Percentiles rank a stretch among this genome's conserved stretches.
phyloP scores from a whole-genome alignment of 35 echinoderm and acorn worm species.

The Hemicentrotus pulcherrimus region DNA sequence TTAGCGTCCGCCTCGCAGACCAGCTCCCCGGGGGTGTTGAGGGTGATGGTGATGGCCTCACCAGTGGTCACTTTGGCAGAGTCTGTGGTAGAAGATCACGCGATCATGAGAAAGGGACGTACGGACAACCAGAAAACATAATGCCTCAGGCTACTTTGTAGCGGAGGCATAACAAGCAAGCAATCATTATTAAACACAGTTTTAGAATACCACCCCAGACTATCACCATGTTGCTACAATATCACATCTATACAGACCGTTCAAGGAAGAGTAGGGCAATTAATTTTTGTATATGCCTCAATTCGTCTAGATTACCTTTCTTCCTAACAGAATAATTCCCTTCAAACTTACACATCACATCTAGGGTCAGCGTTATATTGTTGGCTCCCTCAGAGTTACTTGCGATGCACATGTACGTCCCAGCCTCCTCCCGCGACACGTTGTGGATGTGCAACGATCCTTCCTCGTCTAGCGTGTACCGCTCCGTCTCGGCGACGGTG shows the following conservation, averaged over 20 bases:
- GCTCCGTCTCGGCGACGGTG: conserved; percentile 17
- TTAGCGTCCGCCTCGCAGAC: conserved; percentile 75
- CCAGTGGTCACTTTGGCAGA: conserved; percentile 60
- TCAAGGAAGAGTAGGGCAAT: too few species aligned
- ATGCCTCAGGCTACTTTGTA: too few species aligned
- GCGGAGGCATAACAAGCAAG: too few species aligned
- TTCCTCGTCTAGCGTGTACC: conserved; percentile 56
- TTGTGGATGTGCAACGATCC: conserved; percentile 79
- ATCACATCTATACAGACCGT: too few species aligned
- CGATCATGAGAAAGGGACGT: too few species aligned
- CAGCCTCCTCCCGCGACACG: conserved; percentile 59
- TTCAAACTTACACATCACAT: conserved; percentile 58
- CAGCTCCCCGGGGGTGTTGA: conserved; percentile 57
- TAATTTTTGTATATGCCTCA: too few species aligned
- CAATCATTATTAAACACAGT: too few species aligned
- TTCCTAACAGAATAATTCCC: too few species aligned
- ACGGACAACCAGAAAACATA: too few species aligned
- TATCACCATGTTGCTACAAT: too few species aligned
- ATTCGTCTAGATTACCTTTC: too few species aligned
- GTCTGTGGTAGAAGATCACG: conserved; percentile 29
- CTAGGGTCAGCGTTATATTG: conserved; percentile 61
- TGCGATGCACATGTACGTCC: conserved; percentile 68
- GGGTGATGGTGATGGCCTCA: conserved; percentile 70
- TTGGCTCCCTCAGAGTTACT: conserved; percentile 70
- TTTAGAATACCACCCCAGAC: too few species aligned